phyloP scores from a whole-genome alignment of 2,113 vertebrate genomes.

The Chiloscyllium plagiosum region DNA sequence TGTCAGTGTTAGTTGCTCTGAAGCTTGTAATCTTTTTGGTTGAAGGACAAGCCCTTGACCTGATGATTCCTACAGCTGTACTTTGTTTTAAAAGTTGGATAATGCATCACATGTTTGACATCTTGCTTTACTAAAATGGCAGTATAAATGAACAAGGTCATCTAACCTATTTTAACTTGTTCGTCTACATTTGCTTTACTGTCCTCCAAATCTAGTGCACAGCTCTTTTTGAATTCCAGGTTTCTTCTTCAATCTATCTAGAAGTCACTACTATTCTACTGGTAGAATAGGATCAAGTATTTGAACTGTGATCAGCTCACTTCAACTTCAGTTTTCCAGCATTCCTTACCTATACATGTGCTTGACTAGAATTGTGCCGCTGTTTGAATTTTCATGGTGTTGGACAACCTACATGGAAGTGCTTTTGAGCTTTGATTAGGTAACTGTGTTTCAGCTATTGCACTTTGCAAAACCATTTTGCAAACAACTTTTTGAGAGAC shows the following conservation, averaged over 20 bases:
- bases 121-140: not conserved
- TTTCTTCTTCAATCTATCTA: not conserved
- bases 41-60: conserved; percentile 24
- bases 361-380: not conserved
- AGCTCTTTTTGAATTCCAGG: not conserved
- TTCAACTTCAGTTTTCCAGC: not conserved
- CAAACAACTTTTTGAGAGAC: not conserved
- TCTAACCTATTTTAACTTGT: not conserved
- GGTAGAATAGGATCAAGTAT: not conserved
- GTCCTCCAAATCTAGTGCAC: not conserved
- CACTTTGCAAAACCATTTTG: not conserved
- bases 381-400: not conserved
- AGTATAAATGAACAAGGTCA: not conserved
- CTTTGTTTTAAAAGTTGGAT: not conserved
- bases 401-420: not conserved
- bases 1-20: not conserved
- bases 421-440: not conserved
- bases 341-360: not conserved
- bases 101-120: not conserved
- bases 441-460: not conserved
- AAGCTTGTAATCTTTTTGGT: not conserved
- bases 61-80: not conserved
- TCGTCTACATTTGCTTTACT: not conserved
- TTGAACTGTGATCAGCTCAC: not conserved
- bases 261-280: not conserved